Percentiles rank a stretch among this genome's conserved stretches.
These are phyloP conservation scores for Diachasma alloeum DNA, from an alignment of 1,140 invertebrate genomes.

Conservation along the genomic window DNA sequence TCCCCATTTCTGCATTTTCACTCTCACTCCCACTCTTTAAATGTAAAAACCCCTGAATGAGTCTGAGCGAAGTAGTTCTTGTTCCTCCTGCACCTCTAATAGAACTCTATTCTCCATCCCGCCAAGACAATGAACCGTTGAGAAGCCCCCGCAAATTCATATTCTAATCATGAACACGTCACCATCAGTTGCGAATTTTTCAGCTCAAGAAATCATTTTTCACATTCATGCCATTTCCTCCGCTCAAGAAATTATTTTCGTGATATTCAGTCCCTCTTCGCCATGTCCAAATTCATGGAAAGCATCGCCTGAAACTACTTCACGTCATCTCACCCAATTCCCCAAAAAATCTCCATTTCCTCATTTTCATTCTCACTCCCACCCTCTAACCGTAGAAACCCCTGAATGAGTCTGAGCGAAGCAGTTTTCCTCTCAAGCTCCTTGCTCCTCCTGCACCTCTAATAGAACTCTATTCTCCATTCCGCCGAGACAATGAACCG, in stretches of 20 bases:
- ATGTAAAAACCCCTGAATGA: neutral
- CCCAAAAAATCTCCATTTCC: too few species aligned
- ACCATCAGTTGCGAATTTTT: too few species aligned
- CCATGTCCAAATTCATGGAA: too few species aligned
- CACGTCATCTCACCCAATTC: too few species aligned
- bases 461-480: neutral
- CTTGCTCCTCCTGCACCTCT: neutral
- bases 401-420: neutral
- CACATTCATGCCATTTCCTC: too few species aligned
- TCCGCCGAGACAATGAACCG: neutral
- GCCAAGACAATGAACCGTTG: neutral
- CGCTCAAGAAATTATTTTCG: too few species aligned
- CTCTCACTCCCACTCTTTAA: neutral
- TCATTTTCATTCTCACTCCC: neutral
- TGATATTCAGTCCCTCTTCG: too few species aligned
- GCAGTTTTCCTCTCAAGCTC: neutral
- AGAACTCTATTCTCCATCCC: neutral
- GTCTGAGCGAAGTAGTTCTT: neutral
- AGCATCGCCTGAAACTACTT: too few species aligned
- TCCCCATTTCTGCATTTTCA: too few species aligned
- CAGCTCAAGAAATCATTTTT: too few species aligned
- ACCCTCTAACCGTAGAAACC: neutral
- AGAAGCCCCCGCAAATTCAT: neutral
- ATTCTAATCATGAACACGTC: too few species aligned
- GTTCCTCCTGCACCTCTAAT: neutral